Conservation (phyloP, 2,797 vertebrate species). For the Girardinus metallicus region DNA sequence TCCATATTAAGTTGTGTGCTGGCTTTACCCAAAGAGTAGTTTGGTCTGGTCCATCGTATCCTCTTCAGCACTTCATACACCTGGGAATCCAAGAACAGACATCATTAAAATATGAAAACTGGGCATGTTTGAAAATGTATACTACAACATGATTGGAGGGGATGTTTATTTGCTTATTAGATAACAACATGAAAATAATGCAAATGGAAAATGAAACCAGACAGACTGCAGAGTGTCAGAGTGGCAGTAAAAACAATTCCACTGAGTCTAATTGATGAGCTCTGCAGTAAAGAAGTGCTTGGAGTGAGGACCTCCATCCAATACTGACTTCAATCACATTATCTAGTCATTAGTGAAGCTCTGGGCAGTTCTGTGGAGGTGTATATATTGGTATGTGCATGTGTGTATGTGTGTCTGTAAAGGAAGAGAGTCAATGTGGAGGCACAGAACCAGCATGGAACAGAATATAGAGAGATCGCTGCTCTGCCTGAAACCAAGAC, state of each 20-base stretch:
- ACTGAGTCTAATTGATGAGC: constrained; percentile 15
- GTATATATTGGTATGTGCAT: background rate
- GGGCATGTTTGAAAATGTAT: background rate
- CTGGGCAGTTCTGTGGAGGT: constrained; percentile 1
- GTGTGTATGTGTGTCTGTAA: background rate
- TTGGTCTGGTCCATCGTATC: constrained; percentile 87
- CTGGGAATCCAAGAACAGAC: constrained; percentile 72
- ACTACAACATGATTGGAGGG: background rate
- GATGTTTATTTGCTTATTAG: background rate
- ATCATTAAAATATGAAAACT: background rate
- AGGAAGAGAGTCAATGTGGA: background rate
- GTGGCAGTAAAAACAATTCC: background rate
- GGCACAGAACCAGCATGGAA: background rate
- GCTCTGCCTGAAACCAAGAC: background rate
- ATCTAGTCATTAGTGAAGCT: constrained; percentile 20
- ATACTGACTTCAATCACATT: constrained; percentile 36
- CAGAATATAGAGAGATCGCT: background rate
- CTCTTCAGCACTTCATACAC: constrained; percentile 95
- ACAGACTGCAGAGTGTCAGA: background rate
- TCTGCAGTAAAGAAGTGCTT: background rate
- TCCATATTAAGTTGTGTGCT: background rate
- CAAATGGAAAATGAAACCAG: background rate
- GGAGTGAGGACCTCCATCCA: constrained; percentile 30
- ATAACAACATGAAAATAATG: background rate
- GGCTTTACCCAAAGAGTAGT: constrained; percentile 89